These are phyloP conservation scores for Heterohyrax brucei DNA, from an alignment of 2,797 vertebrate genomes.

Conservation along the genomic window DNA sequence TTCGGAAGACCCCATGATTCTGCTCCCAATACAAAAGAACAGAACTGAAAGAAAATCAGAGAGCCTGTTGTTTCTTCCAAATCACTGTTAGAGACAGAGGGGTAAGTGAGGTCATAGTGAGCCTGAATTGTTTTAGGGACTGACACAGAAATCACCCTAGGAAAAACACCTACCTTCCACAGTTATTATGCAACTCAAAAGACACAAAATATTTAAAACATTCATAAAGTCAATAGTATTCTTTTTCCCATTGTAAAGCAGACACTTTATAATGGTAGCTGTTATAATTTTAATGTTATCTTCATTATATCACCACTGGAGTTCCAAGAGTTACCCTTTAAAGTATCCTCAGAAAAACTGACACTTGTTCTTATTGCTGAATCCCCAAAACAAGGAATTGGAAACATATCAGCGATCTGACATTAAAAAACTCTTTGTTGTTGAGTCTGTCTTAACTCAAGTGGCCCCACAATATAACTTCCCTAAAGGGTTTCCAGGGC, in stretches of 20 bases:
- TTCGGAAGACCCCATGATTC: slow-evolving; percentile 44
- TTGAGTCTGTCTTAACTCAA: not conserved
- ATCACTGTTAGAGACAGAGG: not conserved
- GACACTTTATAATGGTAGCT: not conserved
- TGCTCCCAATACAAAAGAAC: slow-evolving; percentile 39
- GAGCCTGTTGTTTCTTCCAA: not conserved
- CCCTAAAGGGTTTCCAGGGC: not conserved
- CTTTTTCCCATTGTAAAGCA: not conserved
- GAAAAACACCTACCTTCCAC: not conserved
- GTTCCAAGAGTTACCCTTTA: not conserved
- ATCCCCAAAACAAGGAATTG: slow-evolving; percentile 22
- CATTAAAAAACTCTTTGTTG: not conserved
- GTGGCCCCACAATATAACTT: not conserved
- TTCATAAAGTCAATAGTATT: too few relatives aligned
- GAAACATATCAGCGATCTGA: slow-evolving; percentile 3
- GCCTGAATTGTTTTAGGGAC: not conserved
- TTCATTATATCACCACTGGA: slow-evolving; percentile 55
- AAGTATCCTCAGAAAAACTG: slow-evolving; percentile 9
- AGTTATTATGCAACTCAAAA: not conserved
- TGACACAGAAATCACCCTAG: not conserved
- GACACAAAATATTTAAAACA: not conserved
- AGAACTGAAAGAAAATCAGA: slow-evolving; percentile 12
- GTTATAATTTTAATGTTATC: not conserved
- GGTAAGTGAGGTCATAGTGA: not conserved
- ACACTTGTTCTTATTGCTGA: slow-evolving; percentile 15